Conservation (phyloP, 2,888 invertebrate genomes). For the Tipula confusa region DNA sequence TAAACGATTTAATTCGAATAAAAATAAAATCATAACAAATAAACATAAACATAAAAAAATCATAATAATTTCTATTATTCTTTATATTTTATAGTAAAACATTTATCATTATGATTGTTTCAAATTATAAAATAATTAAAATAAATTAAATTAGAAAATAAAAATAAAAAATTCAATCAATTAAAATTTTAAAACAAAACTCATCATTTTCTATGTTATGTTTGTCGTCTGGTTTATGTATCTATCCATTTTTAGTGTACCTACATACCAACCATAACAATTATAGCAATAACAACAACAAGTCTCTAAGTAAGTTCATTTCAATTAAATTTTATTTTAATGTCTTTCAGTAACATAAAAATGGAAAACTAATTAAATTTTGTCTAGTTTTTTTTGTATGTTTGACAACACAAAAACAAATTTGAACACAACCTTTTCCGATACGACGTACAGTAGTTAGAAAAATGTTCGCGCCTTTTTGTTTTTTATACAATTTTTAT, state of each 20-base stretch:
- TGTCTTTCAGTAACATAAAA: neutral
- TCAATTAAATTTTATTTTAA: conserved; percentile 20
- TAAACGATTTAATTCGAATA: too few species aligned
- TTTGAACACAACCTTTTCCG: neutral
- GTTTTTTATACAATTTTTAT: neutral
- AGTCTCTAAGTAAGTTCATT: neutral
- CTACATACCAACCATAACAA: too few species aligned
- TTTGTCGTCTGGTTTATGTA: neutral
- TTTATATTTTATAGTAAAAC: neutral
- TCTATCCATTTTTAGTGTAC: neutral
- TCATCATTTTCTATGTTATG: neutral
- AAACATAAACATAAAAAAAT: too few species aligned
- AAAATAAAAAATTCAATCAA: neutral
- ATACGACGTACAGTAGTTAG: neutral
- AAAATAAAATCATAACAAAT: too few species aligned
- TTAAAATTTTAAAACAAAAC: neutral
- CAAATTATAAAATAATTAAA: neutral
- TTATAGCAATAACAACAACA: neutral
- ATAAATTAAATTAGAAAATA: neutral
- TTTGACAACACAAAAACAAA: neutral
- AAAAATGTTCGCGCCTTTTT: neutral
- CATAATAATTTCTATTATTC: too few species aligned
- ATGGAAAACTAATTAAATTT: neutral
- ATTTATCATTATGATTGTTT: neutral
- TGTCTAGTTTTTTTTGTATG: neutral